Conservation (phyloP, 1,140 invertebrate species). For the Ptiloglossa arizonensis region DNA sequence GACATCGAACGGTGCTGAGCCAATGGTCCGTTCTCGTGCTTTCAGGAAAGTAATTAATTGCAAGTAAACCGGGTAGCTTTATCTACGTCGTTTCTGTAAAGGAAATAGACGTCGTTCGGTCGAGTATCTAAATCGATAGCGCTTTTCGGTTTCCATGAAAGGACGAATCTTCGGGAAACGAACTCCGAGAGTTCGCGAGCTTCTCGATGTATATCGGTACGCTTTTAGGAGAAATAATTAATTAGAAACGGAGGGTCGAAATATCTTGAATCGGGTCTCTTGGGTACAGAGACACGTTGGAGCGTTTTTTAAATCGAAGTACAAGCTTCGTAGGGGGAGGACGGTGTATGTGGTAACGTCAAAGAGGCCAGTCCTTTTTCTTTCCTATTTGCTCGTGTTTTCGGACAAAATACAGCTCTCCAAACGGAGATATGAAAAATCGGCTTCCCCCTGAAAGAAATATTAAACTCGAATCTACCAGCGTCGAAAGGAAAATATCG, state of each 20-base stretch:
- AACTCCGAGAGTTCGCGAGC: not conserved
- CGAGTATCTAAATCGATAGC: not conserved
- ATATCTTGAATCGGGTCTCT: not conserved
- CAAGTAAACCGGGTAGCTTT: slow-evolving; percentile 11
- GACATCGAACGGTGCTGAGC: no score
- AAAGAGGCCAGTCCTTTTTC: not conserved
- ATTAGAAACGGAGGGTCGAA: not conserved
- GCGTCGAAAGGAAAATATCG: no score
- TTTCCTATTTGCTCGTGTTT: no score
- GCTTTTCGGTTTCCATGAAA: not conserved
- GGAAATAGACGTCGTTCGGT: no score
- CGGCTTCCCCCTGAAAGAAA: not conserved
- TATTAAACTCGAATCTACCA: no score
- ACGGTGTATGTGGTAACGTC: no score
- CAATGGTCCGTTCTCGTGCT: no score
- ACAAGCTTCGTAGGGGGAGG: no score
- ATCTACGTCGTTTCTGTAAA: not conserved
- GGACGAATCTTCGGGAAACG: not conserved
- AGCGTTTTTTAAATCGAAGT: no score
- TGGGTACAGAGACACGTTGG: not conserved
- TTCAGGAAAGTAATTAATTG: slow-evolving; percentile 11
- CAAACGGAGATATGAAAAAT: not conserved
- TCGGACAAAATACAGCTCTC: no score
- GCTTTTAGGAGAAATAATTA: not conserved
- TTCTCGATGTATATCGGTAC: not conserved